Percentiles rank a stretch among this genome's conserved stretches.
phyloP scores from a whole-genome alignment of 2,113 vertebrate species.

The Ptyas mucosa region DNA sequence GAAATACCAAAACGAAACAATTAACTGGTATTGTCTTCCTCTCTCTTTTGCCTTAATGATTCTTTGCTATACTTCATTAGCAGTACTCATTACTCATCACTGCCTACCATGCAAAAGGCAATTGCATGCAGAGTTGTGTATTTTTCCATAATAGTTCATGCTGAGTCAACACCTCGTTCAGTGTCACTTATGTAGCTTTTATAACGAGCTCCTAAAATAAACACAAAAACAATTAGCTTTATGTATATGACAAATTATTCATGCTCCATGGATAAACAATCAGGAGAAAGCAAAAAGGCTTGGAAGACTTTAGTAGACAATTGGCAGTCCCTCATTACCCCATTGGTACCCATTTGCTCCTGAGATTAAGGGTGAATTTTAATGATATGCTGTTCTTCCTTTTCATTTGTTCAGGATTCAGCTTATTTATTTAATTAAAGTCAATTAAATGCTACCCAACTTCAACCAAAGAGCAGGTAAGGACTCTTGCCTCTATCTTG shows the following conservation, averaged over 20 bases:
- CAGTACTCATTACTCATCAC: slow-evolving; percentile 14
- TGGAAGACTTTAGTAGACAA: background rate
- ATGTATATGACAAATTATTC: slow-evolving; percentile 14
- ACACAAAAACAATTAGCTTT: slow-evolving; percentile 21
- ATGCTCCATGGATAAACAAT: background rate
- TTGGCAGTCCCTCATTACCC: background rate
- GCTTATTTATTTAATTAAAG: background rate
- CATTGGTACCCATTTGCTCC: background rate
- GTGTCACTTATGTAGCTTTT: slow-evolving; percentile 22
- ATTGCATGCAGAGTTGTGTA: slow-evolving; percentile 8
- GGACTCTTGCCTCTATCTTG: background rate
- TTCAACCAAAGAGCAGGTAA: background rate
- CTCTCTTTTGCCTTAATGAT: slow-evolving; percentile 17
- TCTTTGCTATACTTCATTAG: slow-evolving; percentile 31
- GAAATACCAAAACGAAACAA: slow-evolving; percentile 13
- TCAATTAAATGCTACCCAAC: background rate
- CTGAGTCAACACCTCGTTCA: slow-evolving; percentile 31
- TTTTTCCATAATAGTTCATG: slow-evolving; percentile 26
- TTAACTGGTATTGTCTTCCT: background rate
- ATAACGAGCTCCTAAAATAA: slow-evolving; percentile 30
- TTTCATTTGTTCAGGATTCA: background rate
- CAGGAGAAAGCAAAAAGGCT: background rate
- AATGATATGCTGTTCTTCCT: background rate
- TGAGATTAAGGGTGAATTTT: background rate
- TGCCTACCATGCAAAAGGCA: slow-evolving; percentile 16